Conservation (phyloP, 2,797 vertebrate species). For the Sebastes itinus region DNA sequence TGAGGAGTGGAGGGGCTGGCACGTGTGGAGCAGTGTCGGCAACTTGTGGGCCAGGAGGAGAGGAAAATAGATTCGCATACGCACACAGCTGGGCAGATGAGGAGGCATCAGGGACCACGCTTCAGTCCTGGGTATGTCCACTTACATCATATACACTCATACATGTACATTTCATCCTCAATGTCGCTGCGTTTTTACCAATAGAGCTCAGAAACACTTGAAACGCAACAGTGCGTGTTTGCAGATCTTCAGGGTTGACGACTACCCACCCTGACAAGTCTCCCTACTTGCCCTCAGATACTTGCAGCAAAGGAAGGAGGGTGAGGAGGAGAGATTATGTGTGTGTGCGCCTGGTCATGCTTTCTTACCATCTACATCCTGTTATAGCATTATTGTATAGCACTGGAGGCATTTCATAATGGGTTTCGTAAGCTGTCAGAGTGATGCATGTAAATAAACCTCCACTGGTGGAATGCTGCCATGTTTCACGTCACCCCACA, state of each 20-base stretch:
- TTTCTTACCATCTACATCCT: conserved; percentile 2
- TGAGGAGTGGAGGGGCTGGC: conserved; percentile 45
- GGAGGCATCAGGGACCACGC: conserved; percentile 67
- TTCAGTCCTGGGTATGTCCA: conserved; percentile 75
- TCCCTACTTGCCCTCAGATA: conserved; percentile 65
- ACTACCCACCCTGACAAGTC: conserved; percentile 70
- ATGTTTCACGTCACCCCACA: conserved; percentile 8
- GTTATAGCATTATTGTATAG: conserved; percentile 16
- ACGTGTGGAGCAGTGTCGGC: conserved; percentile 48
- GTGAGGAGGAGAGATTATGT: conserved; percentile 21
- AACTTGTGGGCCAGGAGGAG: conserved; percentile 64
- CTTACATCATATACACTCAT: not conserved
- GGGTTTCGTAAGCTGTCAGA: conserved; percentile 34
- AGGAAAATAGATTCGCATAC: conserved; percentile 44
- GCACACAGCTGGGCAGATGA: conserved; percentile 69
- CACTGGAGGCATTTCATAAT: conserved; percentile 44
- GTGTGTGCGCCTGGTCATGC: conserved; percentile 21
- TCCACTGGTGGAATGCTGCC: conserved; percentile 26
- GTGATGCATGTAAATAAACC: conserved; percentile 52
- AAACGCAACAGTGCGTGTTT: conserved; percentile 58
- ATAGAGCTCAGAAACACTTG: conserved; percentile 22
- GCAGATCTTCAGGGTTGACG: conserved; percentile 57
- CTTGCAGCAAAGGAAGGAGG: conserved; percentile 40
- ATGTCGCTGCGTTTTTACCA: conserved; percentile 22
- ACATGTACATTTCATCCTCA: conserved; percentile 14